Evolutionary conservation across 2,797 vertebrate genomes (phyloP), one percentile per base, ranked within the genome.

Genomic region (Neoniphon sammara): DNA sequence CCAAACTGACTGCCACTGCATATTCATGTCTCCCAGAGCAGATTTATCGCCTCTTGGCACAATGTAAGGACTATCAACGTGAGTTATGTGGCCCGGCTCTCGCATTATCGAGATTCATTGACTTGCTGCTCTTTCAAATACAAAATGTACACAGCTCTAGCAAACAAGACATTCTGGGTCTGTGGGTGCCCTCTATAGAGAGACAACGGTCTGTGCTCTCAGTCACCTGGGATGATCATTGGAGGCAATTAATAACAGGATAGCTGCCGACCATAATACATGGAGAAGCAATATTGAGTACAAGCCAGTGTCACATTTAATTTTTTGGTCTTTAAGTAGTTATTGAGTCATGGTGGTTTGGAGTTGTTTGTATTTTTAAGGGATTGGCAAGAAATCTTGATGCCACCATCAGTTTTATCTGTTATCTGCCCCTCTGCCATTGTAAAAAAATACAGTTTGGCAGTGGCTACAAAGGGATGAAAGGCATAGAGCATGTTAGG

Each of bases 131-230:
- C 93, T 93, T 94, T 82, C 82, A 94, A 94, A 80, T 86, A 92
- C 90, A 89, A 89, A 93, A 92, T 59, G 66, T 72, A 75, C 89
- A 80, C 88, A 90, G 87, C 85, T 88, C 88, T 81, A 87, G 93
- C 80, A 92, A 93, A 92, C 85, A 93, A 92, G 82, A 91, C 92
- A 94, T 96, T 95, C 86, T 85, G 95, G 92, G 93, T 94, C 69
- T 94, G 94, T 93, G 94, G 94, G 94, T 95, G 95, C 96, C 95
- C 95, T 96, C 96, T 96, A 90, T 96, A 80, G 96, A 96, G 94
- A 94, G 88, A 83, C 89, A 87, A 89, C 62, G 88, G 75, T 86
- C 77, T 82, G 60, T 92, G 92, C 95, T 94, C 91, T 87, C 39
- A 58, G 90, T 89, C 79, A 92, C 81, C 81, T 77, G 42, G 56